Conservation (phyloP, 2,797 vertebrate species). For the Chloroceryle amazona region DNA sequence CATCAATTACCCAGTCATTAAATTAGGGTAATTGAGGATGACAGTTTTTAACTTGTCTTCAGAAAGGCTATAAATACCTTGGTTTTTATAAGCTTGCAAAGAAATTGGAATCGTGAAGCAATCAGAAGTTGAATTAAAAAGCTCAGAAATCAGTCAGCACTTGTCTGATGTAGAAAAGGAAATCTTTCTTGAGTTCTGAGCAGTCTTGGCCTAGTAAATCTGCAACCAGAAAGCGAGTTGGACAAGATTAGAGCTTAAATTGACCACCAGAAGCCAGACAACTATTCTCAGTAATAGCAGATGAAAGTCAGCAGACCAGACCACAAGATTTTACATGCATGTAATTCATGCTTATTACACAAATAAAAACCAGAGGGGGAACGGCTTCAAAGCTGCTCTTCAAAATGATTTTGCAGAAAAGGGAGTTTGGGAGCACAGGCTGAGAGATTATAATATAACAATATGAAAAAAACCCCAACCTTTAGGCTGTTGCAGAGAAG, state of each 20-base stretch:
- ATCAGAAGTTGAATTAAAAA: background rate
- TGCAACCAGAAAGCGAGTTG: background rate
- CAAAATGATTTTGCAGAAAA: background rate
- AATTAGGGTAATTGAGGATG: background rate
- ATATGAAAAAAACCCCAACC: too few species aligned
- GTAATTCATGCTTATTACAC: background rate
- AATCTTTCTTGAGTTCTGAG: background rate
- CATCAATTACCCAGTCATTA: background rate
- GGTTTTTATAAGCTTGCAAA: background rate
- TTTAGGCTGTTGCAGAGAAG: background rate
- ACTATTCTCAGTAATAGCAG: background rate
- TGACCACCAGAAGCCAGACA: background rate
- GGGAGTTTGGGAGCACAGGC: background rate
- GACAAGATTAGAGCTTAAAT: background rate
- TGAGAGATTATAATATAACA: background rate
- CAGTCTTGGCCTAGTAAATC: background rate
- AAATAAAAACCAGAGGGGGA: accelerated
- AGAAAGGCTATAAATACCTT: background rate
- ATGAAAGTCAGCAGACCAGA: background rate
- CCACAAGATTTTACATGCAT: background rate
- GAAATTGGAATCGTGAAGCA: background rate
- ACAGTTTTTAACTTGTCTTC: background rate
- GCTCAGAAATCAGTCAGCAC: background rate
- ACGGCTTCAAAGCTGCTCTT: background rate
- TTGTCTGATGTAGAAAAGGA: background rate